Conservation (phyloP, 2,888 invertebrate genomes). For the Polylopha cassiicola region DNA sequence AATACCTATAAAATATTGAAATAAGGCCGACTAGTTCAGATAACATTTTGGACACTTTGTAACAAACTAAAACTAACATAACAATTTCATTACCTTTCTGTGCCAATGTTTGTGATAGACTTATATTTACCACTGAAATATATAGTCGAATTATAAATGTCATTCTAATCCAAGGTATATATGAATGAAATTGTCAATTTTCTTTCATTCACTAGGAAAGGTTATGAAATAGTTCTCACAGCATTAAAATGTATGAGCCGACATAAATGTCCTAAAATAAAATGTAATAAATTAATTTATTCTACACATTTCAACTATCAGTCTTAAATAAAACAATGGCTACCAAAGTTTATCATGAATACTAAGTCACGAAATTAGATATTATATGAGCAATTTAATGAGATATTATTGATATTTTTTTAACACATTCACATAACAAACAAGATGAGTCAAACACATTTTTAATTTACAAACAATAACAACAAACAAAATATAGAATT, state of each 20-base stretch:
- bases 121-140: too few relatives aligned
- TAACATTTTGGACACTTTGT: too few relatives aligned
- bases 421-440: conserved; percentile 13
- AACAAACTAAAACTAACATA: too few relatives aligned
- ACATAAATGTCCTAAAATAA: conserved; percentile 10
- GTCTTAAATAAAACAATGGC: conserved; percentile 59
- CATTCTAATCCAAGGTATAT: too few relatives aligned
- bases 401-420: not conserved
- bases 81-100: too few relatives aligned
- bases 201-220: too few relatives aligned
- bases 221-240: not conserved
- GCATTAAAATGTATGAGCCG: not conserved
- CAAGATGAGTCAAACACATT: not conserved
- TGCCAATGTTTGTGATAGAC: too few relatives aligned
- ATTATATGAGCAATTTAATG: conserved; percentile 35
- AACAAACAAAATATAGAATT: too few relatives aligned
- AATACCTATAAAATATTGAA: not conserved
- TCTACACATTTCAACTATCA: conserved; percentile 43
- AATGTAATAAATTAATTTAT: conserved; percentile 29
- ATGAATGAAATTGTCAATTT: too few relatives aligned
- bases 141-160: too few relatives aligned
- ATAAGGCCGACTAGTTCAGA: too few relatives aligned
- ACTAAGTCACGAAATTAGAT: conserved; percentile 23
- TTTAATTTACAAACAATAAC: not conserved
- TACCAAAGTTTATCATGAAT: conserved; percentile 23